Evolutionary conservation across 1,140 invertebrate species (phyloP).

Genomic region (Ridgeia piscesae): DNA sequence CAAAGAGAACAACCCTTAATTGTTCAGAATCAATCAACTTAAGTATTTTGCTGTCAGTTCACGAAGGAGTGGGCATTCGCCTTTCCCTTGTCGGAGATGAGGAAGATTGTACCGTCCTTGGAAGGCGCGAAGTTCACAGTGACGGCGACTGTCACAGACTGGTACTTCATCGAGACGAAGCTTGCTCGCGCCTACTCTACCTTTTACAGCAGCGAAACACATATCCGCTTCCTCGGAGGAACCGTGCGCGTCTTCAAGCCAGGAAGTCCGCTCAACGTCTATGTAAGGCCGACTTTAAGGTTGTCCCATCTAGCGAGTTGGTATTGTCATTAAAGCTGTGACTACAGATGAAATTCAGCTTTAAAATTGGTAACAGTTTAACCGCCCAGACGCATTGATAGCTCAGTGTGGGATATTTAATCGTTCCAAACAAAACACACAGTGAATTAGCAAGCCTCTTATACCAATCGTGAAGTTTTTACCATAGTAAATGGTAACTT

Average conservation of each 20-base stretch:
- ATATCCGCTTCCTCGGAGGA: constrained; percentile 10
- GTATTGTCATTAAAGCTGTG: neutral
- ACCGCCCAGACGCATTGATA: no score
- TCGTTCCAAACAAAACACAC: no score
- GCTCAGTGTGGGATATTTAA: no score
- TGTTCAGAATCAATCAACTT: neutral
- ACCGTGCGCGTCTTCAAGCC: constrained; percentile 11
- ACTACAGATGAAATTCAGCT: no score
- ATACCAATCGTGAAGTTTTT: no score
- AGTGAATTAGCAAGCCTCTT: no score
- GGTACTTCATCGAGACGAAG: constrained; percentile 13
- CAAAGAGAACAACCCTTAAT: neutral
- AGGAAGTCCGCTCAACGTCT: neutral
- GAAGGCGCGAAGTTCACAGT: neutral
- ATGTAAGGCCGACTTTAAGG: neutral
- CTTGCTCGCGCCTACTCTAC: neutral
- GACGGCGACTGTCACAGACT: neutral
- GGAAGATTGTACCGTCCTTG: neutral
- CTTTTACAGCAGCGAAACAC: neutral
- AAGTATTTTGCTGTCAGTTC: neutral
- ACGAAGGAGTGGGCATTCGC: neutral
- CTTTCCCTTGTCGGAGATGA: neutral
- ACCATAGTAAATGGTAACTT: no score
- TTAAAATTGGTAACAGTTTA: no score
- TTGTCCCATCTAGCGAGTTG: neutral